Evolutionary conservation across 2,797 vertebrate species (phyloP).

Genomic region (Fistularia commersonii): DNA sequence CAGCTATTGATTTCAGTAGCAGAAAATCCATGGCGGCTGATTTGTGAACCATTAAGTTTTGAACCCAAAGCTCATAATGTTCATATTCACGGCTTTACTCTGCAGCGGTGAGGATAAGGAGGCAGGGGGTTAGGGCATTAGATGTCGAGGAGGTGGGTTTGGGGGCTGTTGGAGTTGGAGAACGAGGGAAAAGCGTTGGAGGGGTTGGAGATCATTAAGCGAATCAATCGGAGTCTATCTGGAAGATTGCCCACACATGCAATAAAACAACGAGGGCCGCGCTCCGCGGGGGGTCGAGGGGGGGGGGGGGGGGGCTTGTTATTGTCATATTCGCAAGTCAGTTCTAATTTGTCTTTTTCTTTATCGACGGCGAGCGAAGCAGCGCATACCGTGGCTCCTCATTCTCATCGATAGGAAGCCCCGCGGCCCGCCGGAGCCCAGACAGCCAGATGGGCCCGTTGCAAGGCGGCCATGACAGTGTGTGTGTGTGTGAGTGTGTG

Average conservation of each 20-base stretch:
- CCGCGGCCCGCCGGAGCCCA: no score
- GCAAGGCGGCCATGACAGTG: no score
- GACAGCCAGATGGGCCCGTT: no score
- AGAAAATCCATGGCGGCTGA: constrained; percentile 86
- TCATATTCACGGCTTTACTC: constrained; percentile 79
- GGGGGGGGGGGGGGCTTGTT: constrained; percentile 49
- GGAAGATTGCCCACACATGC: constrained; percentile 69
- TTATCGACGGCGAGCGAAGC: constrained; percentile 39
- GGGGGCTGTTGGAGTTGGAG: constrained; percentile 40
- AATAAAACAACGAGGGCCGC: constrained; percentile 63
- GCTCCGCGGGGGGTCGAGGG: no score
- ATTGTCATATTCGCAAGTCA: constrained; percentile 65
- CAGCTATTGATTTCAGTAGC: constrained; percentile 77
- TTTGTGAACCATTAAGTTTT: constrained; percentile 88
- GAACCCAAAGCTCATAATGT: constrained; percentile 83
- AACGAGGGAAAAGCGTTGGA: constrained; percentile 52
- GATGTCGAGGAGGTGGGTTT: constrained; percentile 58
- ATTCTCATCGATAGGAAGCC: no score
- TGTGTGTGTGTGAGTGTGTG: no score
- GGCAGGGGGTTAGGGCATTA: constrained; percentile 60
- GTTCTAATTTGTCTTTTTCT: constrained; percentile 38
- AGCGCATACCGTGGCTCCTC: constrained; percentile 7
- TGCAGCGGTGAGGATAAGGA: constrained; percentile 65
- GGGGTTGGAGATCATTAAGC: constrained; percentile 68
- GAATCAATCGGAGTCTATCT: constrained; percentile 67